Base-by-base conservation (phyloP, 2,888 invertebrate species). In the Lottia gigantea region DNA sequence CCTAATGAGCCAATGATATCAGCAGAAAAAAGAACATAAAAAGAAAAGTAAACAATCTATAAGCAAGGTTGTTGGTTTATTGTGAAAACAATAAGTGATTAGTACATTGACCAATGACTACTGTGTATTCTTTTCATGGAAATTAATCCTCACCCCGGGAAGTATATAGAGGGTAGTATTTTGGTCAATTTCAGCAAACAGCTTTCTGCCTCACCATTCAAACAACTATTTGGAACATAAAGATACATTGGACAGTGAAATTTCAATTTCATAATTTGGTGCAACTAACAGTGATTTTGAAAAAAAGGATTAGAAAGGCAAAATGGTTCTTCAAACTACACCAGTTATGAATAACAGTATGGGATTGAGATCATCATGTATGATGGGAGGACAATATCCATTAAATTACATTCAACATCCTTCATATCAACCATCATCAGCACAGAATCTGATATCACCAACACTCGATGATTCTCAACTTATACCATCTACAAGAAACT, bases 321-420 rank as follows among this genome's bases (percentile, higher is more conserved):
- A 55, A 23, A 55, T 55, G 55, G 55, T 55, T 55, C 19, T 55
- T 19, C 55, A 55, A 23, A 23, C 19, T 23, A 55, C 55, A 19
- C 55, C 19, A 19, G 19, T 55, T 11, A 55, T 55, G 55, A 23
- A 19, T 55, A 23, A 23, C 19, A 55, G 14, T 23, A 12, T 55
- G 2, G 55, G 55, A 55, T 23, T 55, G 23, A 55, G 55, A 55
- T 55, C 55, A 14, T 55, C 55, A 23, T 55, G 55, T 55, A 55
- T 55, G 55, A 55, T 55, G 55, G 55, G 55, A 23, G 55, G 55
- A 19, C 55, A 55, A 15, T 55, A 55, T 23, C 55, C 55, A 12
- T 23, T 55, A 2, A 55, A 19, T 55, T 55, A 12, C 14, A 19
- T 55, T 55, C 55, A n/a, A 19, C 55, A 55, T 55, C 55, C 55